These are phyloP conservation scores for Forbesichthys papilliferus DNA, from an alignment of 2,113 vertebrate genomes.

Conservation along the genomic window DNA sequence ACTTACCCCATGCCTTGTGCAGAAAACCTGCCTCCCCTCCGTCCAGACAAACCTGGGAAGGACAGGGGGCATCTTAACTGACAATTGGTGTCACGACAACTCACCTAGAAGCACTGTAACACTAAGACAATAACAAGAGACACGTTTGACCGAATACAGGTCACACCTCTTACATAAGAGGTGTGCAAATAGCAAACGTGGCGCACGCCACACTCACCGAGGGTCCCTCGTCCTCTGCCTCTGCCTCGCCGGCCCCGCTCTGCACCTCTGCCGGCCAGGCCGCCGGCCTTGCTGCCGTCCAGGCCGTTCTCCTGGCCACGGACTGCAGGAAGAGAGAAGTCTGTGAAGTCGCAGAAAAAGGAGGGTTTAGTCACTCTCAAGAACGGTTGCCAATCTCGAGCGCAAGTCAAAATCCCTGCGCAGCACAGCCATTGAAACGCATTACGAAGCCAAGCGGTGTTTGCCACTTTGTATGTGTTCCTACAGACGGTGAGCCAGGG, in stretches of 20 bases:
- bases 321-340: conserved; percentile 70
- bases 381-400: no score
- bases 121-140: background rate
- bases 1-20: conserved; percentile 99
- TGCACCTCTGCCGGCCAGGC: conserved; percentile 84
- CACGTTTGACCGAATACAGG: conserved; percentile 14
- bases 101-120: background rate
- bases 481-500: no score
- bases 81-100: conserved; percentile 60
- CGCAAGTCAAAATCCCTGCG: no score
- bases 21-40: conserved; percentile 93
- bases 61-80: conserved; percentile 3
- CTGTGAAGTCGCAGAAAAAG: background rate
- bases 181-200: conserved; percentile 6
- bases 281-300: conserved; percentile 85
- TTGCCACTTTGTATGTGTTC: no score
- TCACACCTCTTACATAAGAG: background rate
- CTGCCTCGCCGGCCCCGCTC: conserved; percentile 91
- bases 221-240: conserved; percentile 88
- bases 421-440: no score
- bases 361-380: no score
- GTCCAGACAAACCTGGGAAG: conserved; percentile 51
- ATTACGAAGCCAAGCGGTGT: no score
- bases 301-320: conserved; percentile 96
- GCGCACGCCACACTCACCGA: conserved; percentile 64